Evolutionary conservation across 2,888 invertebrate species (phyloP).

Genomic region (Apotomis betuletana): DNA sequence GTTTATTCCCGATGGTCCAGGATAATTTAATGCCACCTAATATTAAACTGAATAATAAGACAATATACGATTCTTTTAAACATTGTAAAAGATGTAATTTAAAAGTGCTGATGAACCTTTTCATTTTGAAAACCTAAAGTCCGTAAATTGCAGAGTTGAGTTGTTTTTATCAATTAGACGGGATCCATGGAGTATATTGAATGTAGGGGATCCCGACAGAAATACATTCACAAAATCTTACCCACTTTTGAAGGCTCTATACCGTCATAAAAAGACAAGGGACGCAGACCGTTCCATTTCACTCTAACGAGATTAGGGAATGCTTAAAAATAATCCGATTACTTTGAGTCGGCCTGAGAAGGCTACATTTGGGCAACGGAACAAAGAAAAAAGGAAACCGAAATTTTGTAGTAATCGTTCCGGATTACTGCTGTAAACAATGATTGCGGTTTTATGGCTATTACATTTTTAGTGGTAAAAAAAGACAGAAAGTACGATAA

Average conservation of each 20-base stretch:
- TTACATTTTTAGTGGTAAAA: background rate
- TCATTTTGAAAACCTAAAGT: too few relatives aligned
- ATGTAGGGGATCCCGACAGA: too few relatives aligned
- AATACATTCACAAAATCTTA: background rate
- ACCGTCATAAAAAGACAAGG: conserved; percentile 19
- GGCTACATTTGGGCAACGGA: conserved; percentile 31
- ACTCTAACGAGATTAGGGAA: conserved; percentile 32
- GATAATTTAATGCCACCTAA: too few relatives aligned
- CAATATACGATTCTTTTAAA: too few relatives aligned
- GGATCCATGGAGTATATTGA: too few relatives aligned
- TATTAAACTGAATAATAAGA: too few relatives aligned
- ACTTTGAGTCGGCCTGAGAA: conserved; percentile 1
- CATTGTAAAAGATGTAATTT: too few relatives aligned
- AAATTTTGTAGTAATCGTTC: background rate
- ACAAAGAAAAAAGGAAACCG: conserved; percentile 22
- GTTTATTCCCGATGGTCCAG: too few relatives aligned
- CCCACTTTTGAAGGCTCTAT: conserved; percentile 4
- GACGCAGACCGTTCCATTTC: conserved; percentile 35
- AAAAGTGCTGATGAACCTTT: too few relatives aligned
- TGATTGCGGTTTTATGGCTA: conserved; percentile 9
- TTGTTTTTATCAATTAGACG: too few relatives aligned
- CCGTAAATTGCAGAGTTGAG: too few relatives aligned
- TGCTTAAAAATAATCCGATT: conserved; percentile 36
- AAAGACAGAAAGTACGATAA: too few relatives aligned
- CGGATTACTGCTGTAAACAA: conserved; percentile 20